phyloP scores from a whole-genome alignment of 2,113 vertebrate genomes.

The Picathartes gymnocephalus region DNA sequence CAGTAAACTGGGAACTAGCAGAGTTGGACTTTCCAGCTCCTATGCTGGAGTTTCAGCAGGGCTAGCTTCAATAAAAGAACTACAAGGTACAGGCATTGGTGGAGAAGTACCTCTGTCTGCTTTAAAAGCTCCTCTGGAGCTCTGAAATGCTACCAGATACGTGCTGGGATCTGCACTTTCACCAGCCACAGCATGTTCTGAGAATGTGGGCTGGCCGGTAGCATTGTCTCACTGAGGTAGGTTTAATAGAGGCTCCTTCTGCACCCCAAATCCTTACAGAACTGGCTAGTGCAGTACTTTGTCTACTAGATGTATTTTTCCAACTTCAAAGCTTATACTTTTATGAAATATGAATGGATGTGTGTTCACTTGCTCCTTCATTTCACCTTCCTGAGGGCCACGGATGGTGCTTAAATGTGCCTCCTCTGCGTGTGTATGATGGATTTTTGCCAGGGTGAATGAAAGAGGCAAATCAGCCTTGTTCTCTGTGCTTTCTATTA shows the following conservation, averaged over 20 bases:
- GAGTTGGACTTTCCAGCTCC: background rate
- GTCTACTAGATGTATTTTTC: background rate
- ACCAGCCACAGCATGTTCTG: background rate
- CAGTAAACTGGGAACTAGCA: background rate
- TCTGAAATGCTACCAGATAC: background rate
- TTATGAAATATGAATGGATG: background rate
- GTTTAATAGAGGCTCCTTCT: background rate
- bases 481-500: background rate
- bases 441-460: background rate
- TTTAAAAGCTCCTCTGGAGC: background rate
- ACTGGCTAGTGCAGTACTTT: background rate
- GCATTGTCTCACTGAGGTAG: background rate
- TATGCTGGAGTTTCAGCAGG: background rate
- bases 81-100: background rate
- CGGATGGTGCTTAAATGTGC: background rate
- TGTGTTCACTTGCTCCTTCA: background rate
- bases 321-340: background rate
- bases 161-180: background rate
- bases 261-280: background rate
- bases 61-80: background rate
- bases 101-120: background rate
- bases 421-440: rapidly evolving
- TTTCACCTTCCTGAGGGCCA: background rate
- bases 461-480: background rate
- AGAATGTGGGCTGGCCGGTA: background rate